Evolutionary conservation across 2,888 invertebrate genomes (phyloP), one percentile per base, ranked within the genome.

Genomic region (Euclidia mi): DNA sequence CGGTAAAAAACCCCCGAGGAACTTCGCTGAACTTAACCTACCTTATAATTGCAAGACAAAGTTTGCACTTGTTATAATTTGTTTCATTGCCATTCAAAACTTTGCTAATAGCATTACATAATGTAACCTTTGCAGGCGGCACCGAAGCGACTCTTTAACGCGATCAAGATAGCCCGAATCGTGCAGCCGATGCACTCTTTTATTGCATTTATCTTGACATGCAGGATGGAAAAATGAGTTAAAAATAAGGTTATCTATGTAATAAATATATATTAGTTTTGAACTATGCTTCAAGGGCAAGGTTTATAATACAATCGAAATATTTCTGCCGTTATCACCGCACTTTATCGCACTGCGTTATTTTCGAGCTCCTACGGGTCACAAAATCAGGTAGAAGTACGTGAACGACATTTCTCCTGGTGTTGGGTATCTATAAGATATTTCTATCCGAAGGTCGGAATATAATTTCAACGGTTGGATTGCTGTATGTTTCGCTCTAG

Each of bases 51-150:
- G 56, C 59, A 38, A 58, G 63, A 59, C 18, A 47, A 65, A 66
- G 53, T 65, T 71, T 61, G 55, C 47, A 58, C 60, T 73, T 64
- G 56, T 56, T 53, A 64, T 49, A 66, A 64, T 70, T 69, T 76
- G 63, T 71, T 76, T 76, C 72, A 79, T 68, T 81, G 69, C 65
- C 73, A 69, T 67, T 62, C 28, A 18, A 12, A 77, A 81, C 56
- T 76, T 74, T 44, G 59, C 42, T 72, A 70, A 75, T 71, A 66
- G 65, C 61, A 66, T 75, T 71, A 72, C 37, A 59, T 68, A 69
- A 76, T 65, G 63, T 66, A 67, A 71, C 61, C 66, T 76, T 73
- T 77, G 29, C 17, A 53, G 48, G 49, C 43, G 40, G 42, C 45
- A 56, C 37, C 56, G 70, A 58, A 53, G 58, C 50, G 41, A 65